Conservation (phyloP, 2,888 invertebrate species). For the Chrysodeixis includens region DNA sequence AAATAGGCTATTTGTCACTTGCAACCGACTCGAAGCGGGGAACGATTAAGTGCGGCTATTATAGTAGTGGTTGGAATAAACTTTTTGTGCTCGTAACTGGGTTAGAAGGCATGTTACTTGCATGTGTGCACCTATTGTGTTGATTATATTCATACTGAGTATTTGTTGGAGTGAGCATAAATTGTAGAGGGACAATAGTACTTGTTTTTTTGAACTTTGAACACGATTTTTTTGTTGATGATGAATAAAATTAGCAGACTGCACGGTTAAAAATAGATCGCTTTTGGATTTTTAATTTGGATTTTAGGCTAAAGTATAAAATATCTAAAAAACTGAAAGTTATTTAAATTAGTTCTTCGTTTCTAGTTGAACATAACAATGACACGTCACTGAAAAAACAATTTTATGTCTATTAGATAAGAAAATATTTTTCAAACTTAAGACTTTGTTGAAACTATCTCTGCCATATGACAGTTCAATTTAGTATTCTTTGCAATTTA, state of each 20-base stretch:
- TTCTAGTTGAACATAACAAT: too few species aligned
- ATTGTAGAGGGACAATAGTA: neutral
- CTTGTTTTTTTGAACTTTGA: neutral
- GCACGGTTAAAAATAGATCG: too few species aligned
- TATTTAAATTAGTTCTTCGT: too few species aligned
- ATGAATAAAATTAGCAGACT: too few species aligned
- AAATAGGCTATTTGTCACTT: constrained; percentile 78
- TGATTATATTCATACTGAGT: neutral
- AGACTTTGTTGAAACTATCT: constrained; percentile 29
- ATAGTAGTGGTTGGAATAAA: constrained; percentile 56
- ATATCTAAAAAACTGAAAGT: too few species aligned
- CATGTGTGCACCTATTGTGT: neutral
- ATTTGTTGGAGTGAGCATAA: neutral
- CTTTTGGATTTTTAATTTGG: too few species aligned
- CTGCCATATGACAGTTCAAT: neutral
- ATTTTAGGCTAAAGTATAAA: too few species aligned
- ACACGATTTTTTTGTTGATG: too few species aligned
- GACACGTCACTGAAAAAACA: too few species aligned
- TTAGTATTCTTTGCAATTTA: neutral
- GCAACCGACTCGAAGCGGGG: constrained; percentile 60
- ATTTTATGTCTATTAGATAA: too few species aligned
- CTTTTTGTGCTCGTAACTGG: constrained; percentile 50
- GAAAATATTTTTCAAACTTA: neutral
- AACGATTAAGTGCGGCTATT: constrained; percentile 70
- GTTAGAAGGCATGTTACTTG: constrained; percentile 16